Percentiles rank a stretch among this genome's conserved stretches.
Evolutionary conservation across 2,113 vertebrate genomes (phyloP).

Genomic region (Symphodus melops): DNA sequence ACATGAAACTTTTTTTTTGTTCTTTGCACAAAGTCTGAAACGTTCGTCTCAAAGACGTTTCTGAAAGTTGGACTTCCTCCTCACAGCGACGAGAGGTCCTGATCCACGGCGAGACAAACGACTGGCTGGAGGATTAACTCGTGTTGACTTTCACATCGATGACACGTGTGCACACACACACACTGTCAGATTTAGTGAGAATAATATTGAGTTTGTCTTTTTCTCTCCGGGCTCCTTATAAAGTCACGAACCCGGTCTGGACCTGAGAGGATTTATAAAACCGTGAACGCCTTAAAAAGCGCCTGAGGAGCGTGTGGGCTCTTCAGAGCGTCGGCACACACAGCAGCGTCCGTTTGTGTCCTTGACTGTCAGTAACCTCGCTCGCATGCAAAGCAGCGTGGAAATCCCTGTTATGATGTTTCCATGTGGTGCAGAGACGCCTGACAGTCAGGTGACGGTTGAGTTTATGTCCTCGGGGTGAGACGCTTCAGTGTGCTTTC

Average conservation of each 20-base stretch:
- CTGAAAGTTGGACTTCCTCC: no score
- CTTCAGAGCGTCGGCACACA: no score
- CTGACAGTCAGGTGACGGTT: conserved; percentile 59
- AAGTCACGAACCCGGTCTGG: conserved; percentile 13
- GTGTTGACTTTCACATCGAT: no score
- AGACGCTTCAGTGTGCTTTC: conserved; percentile 38
- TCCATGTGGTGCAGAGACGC: neutral
- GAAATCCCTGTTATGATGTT: neutral
- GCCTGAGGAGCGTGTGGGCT: no score
- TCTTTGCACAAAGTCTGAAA: no score
- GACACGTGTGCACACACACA: no score
- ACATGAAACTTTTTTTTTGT: neutral
- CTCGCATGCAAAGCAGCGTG: neutral
- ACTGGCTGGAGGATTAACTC: no score
- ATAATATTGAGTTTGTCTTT: neutral
- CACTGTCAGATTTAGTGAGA: neutral
- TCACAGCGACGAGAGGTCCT: no score
- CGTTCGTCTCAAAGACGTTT: no score
- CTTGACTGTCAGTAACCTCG: neutral
- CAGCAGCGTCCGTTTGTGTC: neutral
- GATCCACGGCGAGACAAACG: no score
- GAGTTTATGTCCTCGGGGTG: conserved; percentile 19
- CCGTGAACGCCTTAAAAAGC: no score
- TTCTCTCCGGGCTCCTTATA: conserved; percentile 25
- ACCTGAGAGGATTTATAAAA: conserved; percentile 23